A percentile compares a stretch with the other conserved stretches of the same genome.
phyloP scores from a whole-genome alignment of 2,888 invertebrate genomes.

The Homarus gammarus region DNA sequence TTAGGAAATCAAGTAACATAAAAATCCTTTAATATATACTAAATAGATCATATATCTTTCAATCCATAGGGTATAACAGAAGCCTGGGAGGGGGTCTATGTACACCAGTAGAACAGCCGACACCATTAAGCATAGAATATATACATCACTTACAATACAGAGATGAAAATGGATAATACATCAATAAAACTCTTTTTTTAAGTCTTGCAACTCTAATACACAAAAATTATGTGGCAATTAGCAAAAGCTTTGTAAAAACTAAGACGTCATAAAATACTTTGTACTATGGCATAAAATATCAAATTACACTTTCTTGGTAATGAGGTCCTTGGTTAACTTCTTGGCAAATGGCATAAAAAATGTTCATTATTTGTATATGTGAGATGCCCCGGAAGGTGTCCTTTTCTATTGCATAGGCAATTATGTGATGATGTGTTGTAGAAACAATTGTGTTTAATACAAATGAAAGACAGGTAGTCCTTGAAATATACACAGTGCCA shows the following conservation, averaged over 20 bases:
- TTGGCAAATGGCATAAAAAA: conserved; percentile 71
- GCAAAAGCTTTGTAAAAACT: conserved; percentile 69
- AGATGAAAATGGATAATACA: conserved; percentile 66
- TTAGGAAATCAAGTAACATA: conserved; percentile 25
- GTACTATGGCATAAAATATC: conserved; percentile 74
- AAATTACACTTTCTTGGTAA: conserved; percentile 68
- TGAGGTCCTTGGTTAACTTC: conserved; percentile 68
- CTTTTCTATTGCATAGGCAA: conserved; percentile 72
- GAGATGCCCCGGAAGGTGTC: conserved; percentile 57
- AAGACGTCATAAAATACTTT: conserved; percentile 73
- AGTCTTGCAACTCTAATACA: conserved; percentile 59
- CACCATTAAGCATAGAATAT: conserved; percentile 69
- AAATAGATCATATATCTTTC: conserved; percentile 40
- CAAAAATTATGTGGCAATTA: conserved; percentile 66
- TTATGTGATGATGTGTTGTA: conserved; percentile 57
- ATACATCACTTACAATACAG: conserved; percentile 68
- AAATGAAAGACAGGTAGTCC: conserved; percentile 74
- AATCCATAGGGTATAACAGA: conserved; percentile 68
- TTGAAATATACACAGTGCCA: conserved; percentile 69
- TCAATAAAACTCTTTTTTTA: conserved; percentile 68
- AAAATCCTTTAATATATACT: conserved; percentile 25
- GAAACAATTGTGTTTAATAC: conserved; percentile 62
- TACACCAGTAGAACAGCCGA: conserved; percentile 66
- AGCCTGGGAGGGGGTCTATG: conserved; percentile 40
- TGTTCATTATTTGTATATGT: conserved; percentile 42